A percentile compares a stretch with the other conserved stretches of the same genome.
These are phyloP conservation scores for Psittacula echo DNA, from an alignment of 2,797 vertebrate genomes.

Conservation along the genomic window DNA sequence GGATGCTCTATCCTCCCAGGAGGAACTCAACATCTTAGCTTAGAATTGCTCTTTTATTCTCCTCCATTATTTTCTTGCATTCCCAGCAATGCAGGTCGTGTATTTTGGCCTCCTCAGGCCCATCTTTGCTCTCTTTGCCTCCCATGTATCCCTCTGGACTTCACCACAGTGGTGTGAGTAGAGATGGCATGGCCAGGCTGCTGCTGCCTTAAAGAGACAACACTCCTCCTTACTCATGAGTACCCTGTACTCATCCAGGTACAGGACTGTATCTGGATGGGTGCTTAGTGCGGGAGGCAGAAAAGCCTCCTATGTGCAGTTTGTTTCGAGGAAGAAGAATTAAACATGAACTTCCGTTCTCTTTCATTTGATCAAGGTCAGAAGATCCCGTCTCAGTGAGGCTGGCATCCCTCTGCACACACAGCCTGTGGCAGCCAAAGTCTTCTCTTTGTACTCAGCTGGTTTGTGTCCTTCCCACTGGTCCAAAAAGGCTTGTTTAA, in stretches of 20 bases:
- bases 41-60: constrained; percentile 21
- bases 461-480: background rate
- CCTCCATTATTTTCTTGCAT: background rate
- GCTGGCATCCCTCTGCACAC: background rate
- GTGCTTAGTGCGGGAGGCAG: background rate
- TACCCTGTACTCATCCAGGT: background rate
- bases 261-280: background rate
- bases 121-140: background rate
- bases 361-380: background rate
- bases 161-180: background rate
- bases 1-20: background rate
- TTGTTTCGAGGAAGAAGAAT: background rate
- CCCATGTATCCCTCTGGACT: background rate
- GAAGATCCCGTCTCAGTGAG: fast-evolving
- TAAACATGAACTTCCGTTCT: background rate
- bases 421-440: background rate
- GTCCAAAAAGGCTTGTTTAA: background rate
- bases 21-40: background rate
- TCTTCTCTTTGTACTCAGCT: background rate
- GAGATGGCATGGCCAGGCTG: fast-evolving
- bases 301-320: fast-evolving
- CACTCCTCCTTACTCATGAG: background rate
- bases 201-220: background rate
- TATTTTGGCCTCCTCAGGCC: background rate
- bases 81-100: background rate